A percentile compares a stretch with the other conserved stretches of the same genome.
These are phyloP conservation scores for Epinotia bilunana DNA, from an alignment of 2,888 invertebrate genomes.

Conservation along the genomic window DNA sequence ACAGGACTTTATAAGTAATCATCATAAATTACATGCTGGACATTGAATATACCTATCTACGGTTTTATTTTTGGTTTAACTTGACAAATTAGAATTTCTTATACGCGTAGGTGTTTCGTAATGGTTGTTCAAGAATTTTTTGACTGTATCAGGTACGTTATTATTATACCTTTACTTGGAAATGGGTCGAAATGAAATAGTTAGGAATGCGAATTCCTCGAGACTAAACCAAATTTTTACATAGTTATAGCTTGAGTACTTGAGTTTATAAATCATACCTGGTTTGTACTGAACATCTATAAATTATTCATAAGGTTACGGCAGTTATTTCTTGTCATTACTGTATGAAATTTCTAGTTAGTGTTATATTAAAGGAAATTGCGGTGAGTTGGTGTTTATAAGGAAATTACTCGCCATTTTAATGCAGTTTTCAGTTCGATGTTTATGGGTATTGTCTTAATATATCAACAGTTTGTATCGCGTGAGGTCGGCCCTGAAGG, in stretches of 20 bases:
- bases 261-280: constrained; percentile 39
- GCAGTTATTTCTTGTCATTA: constrained; percentile 42
- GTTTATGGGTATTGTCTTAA: neutral
- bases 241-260: constrained; percentile 36
- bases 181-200: constrained; percentile 18
- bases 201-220: constrained; percentile 33
- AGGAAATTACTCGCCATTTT: constrained; percentile 24
- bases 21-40: no score
- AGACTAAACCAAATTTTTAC: constrained; percentile 28
- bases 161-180: constrained; percentile 23
- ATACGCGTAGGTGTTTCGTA: neutral
- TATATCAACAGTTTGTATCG: neutral
- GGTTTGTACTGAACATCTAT: constrained; percentile 35
- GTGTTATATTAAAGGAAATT: constrained; percentile 39
- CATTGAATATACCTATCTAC: no score
- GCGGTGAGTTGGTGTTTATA: constrained; percentile 35
- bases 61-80: no score
- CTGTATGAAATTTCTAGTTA: constrained; percentile 29
- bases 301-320: constrained; percentile 43
- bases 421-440: constrained; percentile 11
- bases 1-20: no score
- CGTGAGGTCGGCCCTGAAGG: neutral
- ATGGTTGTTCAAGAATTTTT: neutral
- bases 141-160: constrained; percentile 8
- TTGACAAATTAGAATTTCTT: no score